Conservation (phyloP, 2,888 invertebrate genomes). For the Cheilosia vernalis region DNA sequence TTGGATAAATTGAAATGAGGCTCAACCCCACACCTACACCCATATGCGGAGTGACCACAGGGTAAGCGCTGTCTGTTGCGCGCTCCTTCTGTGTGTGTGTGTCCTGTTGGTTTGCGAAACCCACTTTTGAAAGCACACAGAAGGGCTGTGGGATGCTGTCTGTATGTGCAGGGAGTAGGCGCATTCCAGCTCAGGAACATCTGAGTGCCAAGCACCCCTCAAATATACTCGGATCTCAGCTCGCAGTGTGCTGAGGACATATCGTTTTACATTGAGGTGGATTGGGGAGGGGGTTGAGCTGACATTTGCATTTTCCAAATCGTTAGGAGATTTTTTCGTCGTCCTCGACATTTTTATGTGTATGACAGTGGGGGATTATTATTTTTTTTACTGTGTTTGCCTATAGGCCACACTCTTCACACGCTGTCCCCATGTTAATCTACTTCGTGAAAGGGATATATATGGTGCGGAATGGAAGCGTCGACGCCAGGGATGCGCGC, state of each 20-base stretch:
- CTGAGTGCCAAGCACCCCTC: slow-evolving; percentile 28
- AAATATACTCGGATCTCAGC: slow-evolving; percentile 6
- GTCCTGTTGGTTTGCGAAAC: slow-evolving; percentile 27
- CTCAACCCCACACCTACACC: slow-evolving; percentile 34
- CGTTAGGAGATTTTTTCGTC: slow-evolving; percentile 54
- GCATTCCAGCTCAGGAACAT: slow-evolving; percentile 47
- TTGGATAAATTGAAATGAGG: slow-evolving; percentile 73
- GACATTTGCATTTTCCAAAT: slow-evolving; percentile 74
- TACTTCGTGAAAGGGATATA: slow-evolving; percentile 29
- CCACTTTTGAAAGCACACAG: slow-evolving; percentile 23
- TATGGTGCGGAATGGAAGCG: slow-evolving; percentile 17
- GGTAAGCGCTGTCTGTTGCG: slow-evolving; percentile 63
- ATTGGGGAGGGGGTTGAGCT: not conserved
- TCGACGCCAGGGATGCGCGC: slow-evolving; percentile 51
- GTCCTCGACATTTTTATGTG: slow-evolving; percentile 38
- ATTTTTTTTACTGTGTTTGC: slow-evolving; percentile 16
- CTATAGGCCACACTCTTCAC: slow-evolving; percentile 20
- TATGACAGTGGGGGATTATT: slow-evolving; percentile 6
- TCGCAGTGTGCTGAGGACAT: slow-evolving; percentile 33
- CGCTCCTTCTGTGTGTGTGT: slow-evolving; percentile 36
- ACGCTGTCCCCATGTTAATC: slow-evolving; percentile 30
- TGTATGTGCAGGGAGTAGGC: slow-evolving; percentile 43
- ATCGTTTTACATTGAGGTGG: slow-evolving; percentile 63
- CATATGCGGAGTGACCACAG: slow-evolving; percentile 58
- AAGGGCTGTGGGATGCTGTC: slow-evolving; percentile 8